A percentile compares a stretch with the other conserved stretches of the same genome.
phyloP scores from a whole-genome alignment of 1,140 invertebrate genomes.

The Thaumetopoea pityocampa region DNA sequence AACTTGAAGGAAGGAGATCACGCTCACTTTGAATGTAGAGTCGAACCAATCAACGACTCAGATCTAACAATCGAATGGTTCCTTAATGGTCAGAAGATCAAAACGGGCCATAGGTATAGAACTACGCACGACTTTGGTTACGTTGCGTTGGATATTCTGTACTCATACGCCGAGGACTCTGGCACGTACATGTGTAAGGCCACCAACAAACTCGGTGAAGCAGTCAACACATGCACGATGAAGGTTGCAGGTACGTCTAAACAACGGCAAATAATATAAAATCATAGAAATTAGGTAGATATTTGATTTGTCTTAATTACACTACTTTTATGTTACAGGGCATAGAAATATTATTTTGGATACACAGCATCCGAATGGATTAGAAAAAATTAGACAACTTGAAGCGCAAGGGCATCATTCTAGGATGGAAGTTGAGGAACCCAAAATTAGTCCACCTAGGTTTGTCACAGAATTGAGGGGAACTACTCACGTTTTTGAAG shows the following conservation, averaged over 20 bases:
- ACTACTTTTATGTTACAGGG: slow-evolving; percentile 72
- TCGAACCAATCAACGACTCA: slow-evolving; percentile 96
- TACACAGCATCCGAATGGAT: slow-evolving; percentile 93
- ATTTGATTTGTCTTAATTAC: too few relatives aligned
- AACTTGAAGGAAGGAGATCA: slow-evolving; percentile 93
- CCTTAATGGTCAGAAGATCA: slow-evolving; percentile 88
- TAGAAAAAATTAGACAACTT: slow-evolving; percentile 93
- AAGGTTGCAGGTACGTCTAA: slow-evolving; percentile 81
- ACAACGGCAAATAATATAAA: background rate
- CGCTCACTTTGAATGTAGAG: slow-evolving; percentile 95
- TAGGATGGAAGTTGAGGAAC: slow-evolving; percentile 88
- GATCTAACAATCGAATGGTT: slow-evolving; percentile 98
- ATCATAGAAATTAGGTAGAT: too few relatives aligned
- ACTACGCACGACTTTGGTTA: slow-evolving; percentile 97
- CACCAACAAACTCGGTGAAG: slow-evolving; percentile 93
- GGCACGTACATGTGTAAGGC: slow-evolving; percentile 97
- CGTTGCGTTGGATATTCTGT: slow-evolving; percentile 95
- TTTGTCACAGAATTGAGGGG: slow-evolving; percentile 90
- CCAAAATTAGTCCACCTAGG: slow-evolving; percentile 84
- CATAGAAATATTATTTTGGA: slow-evolving; percentile 91
- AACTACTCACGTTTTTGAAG: slow-evolving; percentile 89
- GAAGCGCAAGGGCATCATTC: slow-evolving; percentile 88
- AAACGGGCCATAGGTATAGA: slow-evolving; percentile 90
- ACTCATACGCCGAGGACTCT: slow-evolving; percentile 94
- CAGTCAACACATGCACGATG: slow-evolving; percentile 93